Conservation (phyloP, 2,113 vertebrate species). For the mouse (Mus musculus) region DNA sequence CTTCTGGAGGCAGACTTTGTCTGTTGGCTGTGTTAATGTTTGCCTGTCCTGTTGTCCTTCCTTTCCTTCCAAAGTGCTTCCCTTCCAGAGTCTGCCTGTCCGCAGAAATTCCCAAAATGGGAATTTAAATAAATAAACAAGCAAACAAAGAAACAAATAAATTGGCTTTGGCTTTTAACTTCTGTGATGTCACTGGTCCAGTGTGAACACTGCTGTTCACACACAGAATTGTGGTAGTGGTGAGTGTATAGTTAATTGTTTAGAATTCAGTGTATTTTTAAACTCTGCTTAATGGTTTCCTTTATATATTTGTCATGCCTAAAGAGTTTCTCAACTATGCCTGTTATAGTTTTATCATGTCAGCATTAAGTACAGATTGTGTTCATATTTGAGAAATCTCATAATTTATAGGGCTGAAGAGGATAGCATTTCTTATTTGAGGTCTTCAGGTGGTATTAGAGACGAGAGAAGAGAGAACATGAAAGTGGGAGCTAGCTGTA, state of each 20-base stretch:
- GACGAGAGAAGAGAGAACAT: not conserved
- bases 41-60: slow-evolving; percentile 34
- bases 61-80: slow-evolving; percentile 33
- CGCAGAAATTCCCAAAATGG: slow-evolving; percentile 53
- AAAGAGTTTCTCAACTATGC: slow-evolving; percentile 25
- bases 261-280: slow-evolving; percentile 30
- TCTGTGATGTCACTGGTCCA: not conserved
- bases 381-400: slow-evolving; percentile 48
- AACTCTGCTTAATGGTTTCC: not conserved
- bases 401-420: slow-evolving; percentile 41
- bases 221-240: not conserved
- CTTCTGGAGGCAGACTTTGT: not conserved
- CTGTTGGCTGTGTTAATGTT: not conserved
- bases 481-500: not conserved
- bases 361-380: slow-evolving; percentile 46
- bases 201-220: not conserved
- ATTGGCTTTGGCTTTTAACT: slow-evolving; percentile 4
- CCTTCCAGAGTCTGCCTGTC: not conserved
- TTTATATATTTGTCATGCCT: slow-evolving; percentile 47
- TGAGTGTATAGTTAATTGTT: not conserved
- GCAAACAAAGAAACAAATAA: not conserved
- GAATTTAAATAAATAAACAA: not conserved
- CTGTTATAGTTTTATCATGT: slow-evolving; percentile 9
- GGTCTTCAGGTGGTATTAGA: slow-evolving; percentile 30
- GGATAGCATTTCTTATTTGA: slow-evolving; percentile 45